Evolutionary conservation across 2,888 invertebrate species (phyloP).

Genomic region (Smittia sp.): DNA sequence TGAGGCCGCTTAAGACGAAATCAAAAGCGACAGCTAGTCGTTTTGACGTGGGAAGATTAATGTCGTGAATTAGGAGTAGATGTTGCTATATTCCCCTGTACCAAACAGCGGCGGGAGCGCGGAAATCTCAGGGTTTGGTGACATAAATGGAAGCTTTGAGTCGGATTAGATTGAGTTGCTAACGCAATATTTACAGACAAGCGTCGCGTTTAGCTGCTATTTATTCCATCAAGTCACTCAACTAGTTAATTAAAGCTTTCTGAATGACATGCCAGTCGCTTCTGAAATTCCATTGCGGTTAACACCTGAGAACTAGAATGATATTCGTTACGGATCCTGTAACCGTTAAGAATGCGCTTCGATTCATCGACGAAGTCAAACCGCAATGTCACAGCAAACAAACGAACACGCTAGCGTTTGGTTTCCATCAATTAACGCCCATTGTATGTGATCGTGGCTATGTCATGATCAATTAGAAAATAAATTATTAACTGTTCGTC

Average conservation of each 20-base stretch:
- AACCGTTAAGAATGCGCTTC: not conserved
- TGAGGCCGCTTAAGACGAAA: too few relatives aligned
- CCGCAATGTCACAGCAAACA: not conserved
- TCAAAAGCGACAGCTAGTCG: too few relatives aligned
- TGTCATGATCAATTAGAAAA: not conserved
- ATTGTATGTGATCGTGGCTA: not conserved
- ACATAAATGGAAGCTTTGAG: too few relatives aligned
- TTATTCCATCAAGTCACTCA: not conserved
- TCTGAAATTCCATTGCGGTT: not conserved
- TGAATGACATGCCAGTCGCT: not conserved
- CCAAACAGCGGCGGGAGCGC: too few relatives aligned
- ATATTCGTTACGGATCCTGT: too few relatives aligned
- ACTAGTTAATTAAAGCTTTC: not conserved
- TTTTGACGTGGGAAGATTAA: too few relatives aligned
- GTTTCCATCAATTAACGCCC: constrained; percentile 2
- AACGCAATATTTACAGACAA: too few relatives aligned
- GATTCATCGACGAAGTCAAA: not conserved
- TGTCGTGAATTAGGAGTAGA: too few relatives aligned
- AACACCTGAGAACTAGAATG: not conserved
- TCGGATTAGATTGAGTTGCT: too few relatives aligned
- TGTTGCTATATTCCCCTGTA: too few relatives aligned
- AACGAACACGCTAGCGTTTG: not conserved
- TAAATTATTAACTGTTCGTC: not conserved
- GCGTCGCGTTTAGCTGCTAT: too few relatives aligned
- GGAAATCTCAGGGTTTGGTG: too few relatives aligned